Conservation (phyloP, 2,888 invertebrate genomes). For the Trichopoda pennipes region DNA sequence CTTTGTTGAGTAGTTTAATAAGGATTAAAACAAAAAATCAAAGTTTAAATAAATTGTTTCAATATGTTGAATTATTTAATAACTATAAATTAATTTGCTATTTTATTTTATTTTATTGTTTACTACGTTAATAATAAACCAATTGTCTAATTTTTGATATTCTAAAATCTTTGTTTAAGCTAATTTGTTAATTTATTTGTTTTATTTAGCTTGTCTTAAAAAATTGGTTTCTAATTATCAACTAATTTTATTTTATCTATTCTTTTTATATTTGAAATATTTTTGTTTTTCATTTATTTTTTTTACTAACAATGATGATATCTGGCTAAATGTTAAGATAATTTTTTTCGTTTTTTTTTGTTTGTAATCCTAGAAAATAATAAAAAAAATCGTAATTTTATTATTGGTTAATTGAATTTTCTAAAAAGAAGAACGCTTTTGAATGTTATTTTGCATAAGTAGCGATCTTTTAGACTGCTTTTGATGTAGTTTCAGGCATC, state of each 20-base stretch:
- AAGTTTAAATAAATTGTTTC: constrained; percentile 31
- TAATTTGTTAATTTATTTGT: constrained; percentile 59
- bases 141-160: constrained; percentile 58
- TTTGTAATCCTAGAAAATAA: constrained; percentile 61
- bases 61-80: constrained; percentile 32
- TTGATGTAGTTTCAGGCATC: constrained; percentile 81
- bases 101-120: constrained; percentile 42
- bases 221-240: constrained; percentile 63
- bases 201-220: constrained; percentile 66
- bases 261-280: constrained; percentile 45
- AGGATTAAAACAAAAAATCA: constrained; percentile 27
- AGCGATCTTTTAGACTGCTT: constrained; percentile 79
- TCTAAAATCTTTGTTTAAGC: constrained; percentile 48
- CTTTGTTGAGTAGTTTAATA: constrained; percentile 38
- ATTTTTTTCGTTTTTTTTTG: constrained; percentile 41
- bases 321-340: constrained; percentile 64
- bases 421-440: constrained; percentile 57
- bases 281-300: constrained; percentile 47
- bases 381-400: constrained; percentile 50
- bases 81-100: constrained; percentile 49
- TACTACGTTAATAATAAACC: constrained; percentile 58
- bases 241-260: constrained; percentile 64
- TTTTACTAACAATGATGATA: constrained; percentile 70
- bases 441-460: constrained; percentile 69
- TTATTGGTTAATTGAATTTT: constrained; percentile 63